Conservation (phyloP, 2,113 vertebrate species). For the Gopherus evgoodei region DNA sequence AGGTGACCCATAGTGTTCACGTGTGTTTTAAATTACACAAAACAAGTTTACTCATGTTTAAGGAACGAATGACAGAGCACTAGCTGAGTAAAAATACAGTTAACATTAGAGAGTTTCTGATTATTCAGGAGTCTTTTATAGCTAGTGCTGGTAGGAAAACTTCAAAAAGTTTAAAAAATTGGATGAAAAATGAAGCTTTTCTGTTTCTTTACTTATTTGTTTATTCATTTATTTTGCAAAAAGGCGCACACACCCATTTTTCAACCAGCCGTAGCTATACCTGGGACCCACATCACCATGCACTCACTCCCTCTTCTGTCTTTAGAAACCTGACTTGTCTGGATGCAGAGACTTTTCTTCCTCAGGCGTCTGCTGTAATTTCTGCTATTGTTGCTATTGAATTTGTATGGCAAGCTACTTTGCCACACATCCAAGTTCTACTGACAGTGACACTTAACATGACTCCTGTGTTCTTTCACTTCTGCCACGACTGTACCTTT, state of each 20-base stretch:
- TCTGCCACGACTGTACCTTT: neutral
- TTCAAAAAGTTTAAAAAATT: neutral
- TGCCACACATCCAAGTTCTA: neutral
- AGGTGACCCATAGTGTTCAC: neutral
- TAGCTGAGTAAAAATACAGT: rapidly evolving
- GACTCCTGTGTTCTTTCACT: neutral
- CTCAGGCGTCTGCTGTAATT: neutral
- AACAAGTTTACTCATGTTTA: neutral
- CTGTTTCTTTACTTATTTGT: neutral
- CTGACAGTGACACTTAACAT: neutral
- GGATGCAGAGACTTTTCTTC: neutral
- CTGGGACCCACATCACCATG: neutral
- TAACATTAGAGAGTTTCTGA: neutral
- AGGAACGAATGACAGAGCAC: neutral
- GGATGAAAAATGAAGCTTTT: neutral
- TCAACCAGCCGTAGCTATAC: neutral
- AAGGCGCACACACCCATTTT: neutral
- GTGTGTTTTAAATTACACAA: neutral
- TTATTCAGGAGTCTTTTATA: neutral
- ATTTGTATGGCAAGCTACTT: neutral
- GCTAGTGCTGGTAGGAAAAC: neutral
- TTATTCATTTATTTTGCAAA: neutral
- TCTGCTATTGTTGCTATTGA: rapidly evolving
- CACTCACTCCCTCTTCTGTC: neutral
- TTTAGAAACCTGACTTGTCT: neutral